These are phyloP conservation scores for Thamnaconus septentrionalis DNA, from an alignment of 2,113 vertebrate genomes.

Conservation along the genomic window DNA sequence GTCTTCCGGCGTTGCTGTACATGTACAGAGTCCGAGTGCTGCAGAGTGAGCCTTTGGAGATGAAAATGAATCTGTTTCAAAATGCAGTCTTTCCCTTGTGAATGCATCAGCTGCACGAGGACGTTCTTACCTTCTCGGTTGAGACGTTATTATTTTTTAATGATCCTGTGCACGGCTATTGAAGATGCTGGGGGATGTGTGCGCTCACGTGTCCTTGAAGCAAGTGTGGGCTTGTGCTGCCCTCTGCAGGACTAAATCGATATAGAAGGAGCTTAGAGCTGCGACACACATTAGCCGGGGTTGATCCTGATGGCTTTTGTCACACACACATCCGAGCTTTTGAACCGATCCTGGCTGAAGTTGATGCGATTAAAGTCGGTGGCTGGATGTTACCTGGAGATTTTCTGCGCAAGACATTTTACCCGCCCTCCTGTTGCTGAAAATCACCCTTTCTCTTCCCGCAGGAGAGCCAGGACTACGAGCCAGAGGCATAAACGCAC, in stretches of 20 bases:
- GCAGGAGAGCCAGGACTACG: conserved; percentile 96
- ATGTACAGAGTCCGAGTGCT: conserved; percentile 52
- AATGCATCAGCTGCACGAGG: not conserved
- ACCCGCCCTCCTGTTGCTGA: not conserved
- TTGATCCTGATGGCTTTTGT: not conserved
- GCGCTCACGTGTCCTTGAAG: conserved; percentile 44
- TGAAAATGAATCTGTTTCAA: conserved; percentile 1
- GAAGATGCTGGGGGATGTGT: conserved; percentile 34
- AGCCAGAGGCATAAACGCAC: conserved; percentile 92
- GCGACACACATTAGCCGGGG: conserved; percentile 26
- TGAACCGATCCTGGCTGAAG: no score
- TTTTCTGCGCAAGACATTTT: conserved; percentile 12
- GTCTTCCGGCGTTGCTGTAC: conserved; percentile 66
- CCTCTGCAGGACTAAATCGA: conserved; percentile 58
- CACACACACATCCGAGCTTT: no score
- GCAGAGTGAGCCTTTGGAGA: conserved; percentile 14
- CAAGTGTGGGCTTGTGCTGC: conserved; percentile 47
- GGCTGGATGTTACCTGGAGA: conserved; percentile 2
- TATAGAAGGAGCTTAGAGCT: not conserved
- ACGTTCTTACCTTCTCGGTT: not conserved
- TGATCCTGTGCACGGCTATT: conserved; percentile 12
- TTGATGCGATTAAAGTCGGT: conserved; percentile 13
- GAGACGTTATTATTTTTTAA: conserved; percentile 1
- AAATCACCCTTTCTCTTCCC: conserved; percentile 18
- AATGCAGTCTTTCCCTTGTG: not conserved